Conservation (phyloP, 64 coral and sea anemone genomes). For the Hydrozoanthus tunicans region DNA sequence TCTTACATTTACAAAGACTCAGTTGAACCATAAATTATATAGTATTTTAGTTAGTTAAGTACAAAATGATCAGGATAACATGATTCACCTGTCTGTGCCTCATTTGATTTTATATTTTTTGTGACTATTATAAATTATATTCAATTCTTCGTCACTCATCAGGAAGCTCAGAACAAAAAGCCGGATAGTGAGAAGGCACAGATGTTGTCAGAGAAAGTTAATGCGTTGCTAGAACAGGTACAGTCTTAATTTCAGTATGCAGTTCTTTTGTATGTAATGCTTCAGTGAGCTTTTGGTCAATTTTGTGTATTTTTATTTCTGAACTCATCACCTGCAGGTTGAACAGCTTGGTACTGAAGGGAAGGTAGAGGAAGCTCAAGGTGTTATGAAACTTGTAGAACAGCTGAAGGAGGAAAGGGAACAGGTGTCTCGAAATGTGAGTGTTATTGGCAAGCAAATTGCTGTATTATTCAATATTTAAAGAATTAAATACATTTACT, state of each 20-base stretch:
- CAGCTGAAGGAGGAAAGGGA: slow-evolving; percentile 95
- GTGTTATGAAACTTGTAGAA: slow-evolving; percentile 99
- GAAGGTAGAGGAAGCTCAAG: slow-evolving; percentile 97
- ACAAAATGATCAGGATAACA: no score
- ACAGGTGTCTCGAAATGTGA: slow-evolving; percentile 62
- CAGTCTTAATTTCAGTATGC: not conserved
- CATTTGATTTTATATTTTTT: no score
- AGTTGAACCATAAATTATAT: no score
- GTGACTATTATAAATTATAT: no score
- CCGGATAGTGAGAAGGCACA: slow-evolving; percentile 44
- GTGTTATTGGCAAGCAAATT: not conserved
- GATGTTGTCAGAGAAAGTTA: slow-evolving; percentile 50
- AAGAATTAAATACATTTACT: not conserved
- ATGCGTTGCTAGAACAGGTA: slow-evolving; percentile 52
- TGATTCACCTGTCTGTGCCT: no score
- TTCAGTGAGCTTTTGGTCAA: no score
- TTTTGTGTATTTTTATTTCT: not conserved
- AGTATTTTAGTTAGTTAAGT: no score
- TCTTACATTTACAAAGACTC: no score
- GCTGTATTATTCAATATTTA: not conserved
- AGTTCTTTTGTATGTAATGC: not conserved
- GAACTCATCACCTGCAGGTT: slow-evolving; percentile 44
- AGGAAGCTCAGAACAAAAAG: slow-evolving; percentile 29
- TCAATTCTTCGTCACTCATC: not conserved
- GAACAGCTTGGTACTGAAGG: slow-evolving; percentile 97